phyloP scores from a whole-genome alignment of 1,140 invertebrate species.

The Penaeus chinensis region DNA sequence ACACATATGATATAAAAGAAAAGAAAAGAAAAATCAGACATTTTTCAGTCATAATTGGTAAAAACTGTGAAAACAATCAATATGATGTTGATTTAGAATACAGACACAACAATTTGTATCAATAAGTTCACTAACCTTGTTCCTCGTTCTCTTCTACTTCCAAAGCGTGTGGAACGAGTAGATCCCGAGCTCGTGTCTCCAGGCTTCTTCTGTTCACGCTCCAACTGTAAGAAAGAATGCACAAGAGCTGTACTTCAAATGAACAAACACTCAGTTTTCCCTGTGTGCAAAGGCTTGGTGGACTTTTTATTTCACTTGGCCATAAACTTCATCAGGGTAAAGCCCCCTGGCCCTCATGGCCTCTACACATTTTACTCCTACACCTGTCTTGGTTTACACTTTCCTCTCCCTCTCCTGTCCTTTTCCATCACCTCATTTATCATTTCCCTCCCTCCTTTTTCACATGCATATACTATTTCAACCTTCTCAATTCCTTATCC shows the following conservation, averaged over 20 bases:
- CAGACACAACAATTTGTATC: too few species aligned
- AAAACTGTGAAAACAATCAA: too few species aligned
- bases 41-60: too few species aligned
- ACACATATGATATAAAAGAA: too few species aligned
- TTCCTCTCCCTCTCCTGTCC: neutral
- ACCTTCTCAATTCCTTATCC: neutral
- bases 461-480: neutral
- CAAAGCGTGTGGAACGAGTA: slow-evolving; percentile 27
- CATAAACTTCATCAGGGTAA: neutral
- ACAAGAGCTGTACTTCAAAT: neutral
- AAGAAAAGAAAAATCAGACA: too few species aligned
- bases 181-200: slow-evolving; percentile 10
- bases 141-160: slow-evolving; percentile 41
- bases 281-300: too few species aligned
- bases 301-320: too few species aligned
- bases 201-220: slow-evolving; percentile 35
- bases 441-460: neutral
- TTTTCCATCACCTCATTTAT: neutral
- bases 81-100: too few species aligned
- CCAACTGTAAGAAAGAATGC: slow-evolving; percentile 16
- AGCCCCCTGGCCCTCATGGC: neutral
- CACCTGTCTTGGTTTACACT: neutral
- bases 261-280: neutral
- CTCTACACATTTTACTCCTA: neutral
- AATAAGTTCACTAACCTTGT: slow-evolving; percentile 29